Conservation (phyloP, 2,888 invertebrate genomes). For the Slavum lentiscoides region DNA sequence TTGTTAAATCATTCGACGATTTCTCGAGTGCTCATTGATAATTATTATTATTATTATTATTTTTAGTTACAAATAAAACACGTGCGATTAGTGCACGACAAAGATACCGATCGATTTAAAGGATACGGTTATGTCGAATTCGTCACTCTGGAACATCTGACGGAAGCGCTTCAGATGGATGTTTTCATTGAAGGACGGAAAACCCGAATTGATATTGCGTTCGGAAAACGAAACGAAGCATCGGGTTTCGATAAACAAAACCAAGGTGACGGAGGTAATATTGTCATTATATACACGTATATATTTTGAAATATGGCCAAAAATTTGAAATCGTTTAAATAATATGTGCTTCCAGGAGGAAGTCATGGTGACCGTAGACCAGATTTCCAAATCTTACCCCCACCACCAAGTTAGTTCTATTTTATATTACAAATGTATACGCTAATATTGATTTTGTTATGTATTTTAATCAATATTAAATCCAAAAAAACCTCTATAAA, state of each 20-base stretch:
- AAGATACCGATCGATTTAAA: constrained; percentile 93
- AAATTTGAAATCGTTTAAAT: not conserved
- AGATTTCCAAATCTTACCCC: constrained; percentile 44
- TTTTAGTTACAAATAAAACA: constrained; percentile 71
- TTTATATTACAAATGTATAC: not conserved
- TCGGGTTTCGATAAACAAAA: constrained; percentile 71
- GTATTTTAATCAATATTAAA: too few species aligned
- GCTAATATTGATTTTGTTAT: too few species aligned
- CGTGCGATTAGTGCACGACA: constrained; percentile 90
- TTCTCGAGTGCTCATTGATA: constrained; percentile 35
- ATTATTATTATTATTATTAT: constrained; percentile 32
- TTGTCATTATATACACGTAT: constrained; percentile 39
- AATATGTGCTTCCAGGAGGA: constrained; percentile 34
- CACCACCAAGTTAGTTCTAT: constrained; percentile 41
- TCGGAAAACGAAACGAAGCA: constrained; percentile 75
- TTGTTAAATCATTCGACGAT: not conserved
- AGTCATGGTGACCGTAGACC: constrained; percentile 42
- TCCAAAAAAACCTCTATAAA: too few species aligned
- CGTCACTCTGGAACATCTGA: constrained; percentile 76
- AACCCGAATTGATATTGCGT: constrained; percentile 81
- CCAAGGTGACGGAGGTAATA: constrained; percentile 60
- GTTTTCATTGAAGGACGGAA: constrained; percentile 75
- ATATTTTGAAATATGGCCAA: not conserved
- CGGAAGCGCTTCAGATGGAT: constrained; percentile 79
- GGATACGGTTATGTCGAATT: constrained; percentile 98